Evolutionary conservation across 2,113 vertebrate species (phyloP).

Genomic region (Hydrochoerus hydrochaeris): DNA sequence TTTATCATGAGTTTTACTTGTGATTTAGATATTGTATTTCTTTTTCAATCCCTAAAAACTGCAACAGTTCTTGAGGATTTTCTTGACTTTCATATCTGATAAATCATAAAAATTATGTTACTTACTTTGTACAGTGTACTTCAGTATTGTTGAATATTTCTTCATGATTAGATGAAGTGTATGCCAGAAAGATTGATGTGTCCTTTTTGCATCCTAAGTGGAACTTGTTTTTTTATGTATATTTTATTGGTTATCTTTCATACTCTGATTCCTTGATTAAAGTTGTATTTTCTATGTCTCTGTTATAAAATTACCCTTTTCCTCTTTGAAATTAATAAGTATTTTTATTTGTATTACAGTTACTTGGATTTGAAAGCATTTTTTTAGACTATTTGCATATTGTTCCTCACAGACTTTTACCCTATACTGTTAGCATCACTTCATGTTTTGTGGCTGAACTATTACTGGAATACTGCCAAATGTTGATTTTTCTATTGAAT

Average conservation of each 20-base stretch:
- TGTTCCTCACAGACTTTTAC: not conserved
- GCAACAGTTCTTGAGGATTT: not conserved
- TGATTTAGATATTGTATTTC: not conserved
- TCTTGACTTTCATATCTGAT: not conserved
- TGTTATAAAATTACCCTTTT: not conserved
- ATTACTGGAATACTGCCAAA: not conserved
- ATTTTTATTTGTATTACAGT: not conserved
- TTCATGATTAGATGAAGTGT: conserved; percentile 6
- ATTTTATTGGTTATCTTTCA: not conserved
- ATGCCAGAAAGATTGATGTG: not conserved
- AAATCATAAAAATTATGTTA: not conserved
- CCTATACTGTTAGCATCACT: not conserved
- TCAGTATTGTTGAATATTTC: not conserved
- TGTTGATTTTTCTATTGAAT: not conserved
- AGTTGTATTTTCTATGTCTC: not conserved
- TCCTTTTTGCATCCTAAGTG: not conserved
- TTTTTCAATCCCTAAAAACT: not conserved
- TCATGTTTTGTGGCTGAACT: conserved; percentile 27
- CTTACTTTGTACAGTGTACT: not conserved
- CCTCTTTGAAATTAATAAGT: not conserved
- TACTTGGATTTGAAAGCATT: conserved; percentile 2
- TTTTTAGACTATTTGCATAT: not conserved
- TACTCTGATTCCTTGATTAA: not conserved
- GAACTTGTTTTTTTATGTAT: not conserved
- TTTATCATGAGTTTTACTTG: not conserved